phyloP scores from a whole-genome alignment of 2,797 vertebrate species.

The Pipistrellus kuhlii region DNA sequence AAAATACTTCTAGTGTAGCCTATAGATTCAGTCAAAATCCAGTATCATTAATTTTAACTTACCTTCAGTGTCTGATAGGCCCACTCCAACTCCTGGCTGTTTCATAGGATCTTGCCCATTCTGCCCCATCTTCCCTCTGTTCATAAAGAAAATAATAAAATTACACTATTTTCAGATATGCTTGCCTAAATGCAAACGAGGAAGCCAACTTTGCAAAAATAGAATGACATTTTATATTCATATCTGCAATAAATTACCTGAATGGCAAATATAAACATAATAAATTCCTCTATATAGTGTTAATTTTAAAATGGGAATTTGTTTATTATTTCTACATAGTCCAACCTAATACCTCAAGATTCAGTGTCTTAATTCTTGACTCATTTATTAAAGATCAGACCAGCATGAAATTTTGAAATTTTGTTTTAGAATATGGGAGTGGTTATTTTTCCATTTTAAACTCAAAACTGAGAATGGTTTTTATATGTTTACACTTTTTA shows the following conservation, averaged over 20 bases:
- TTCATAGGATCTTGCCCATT: conserved; percentile 93
- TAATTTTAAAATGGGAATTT: background rate
- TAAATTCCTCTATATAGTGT: background rate
- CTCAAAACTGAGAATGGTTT: background rate
- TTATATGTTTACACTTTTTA: background rate
- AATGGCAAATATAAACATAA: background rate
- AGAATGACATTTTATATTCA: conserved; percentile 8
- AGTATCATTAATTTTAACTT: conserved; percentile 78
- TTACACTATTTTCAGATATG: conserved; percentile 2
- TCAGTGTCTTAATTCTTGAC: background rate
- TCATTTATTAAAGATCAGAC: conserved; percentile 27
- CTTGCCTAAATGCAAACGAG: background rate
- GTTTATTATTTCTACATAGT: conserved; percentile 18
- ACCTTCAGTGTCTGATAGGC: conserved; percentile 93
- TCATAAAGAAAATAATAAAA: conserved; percentile 71
- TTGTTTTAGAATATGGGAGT: background rate
- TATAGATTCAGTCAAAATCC: background rate
- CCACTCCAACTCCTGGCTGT: conserved; percentile 86
- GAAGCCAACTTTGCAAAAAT: background rate
- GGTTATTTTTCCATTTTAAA: background rate
- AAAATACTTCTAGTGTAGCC: background rate
- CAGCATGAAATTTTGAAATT: background rate
- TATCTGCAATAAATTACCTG: background rate
- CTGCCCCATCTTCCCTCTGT: conserved; percentile 94
- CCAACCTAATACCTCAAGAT: background rate